Evolutionary conservation across 1,140 invertebrate genomes (phyloP).

Genomic region (Pseudomyrmex gracilis): DNA sequence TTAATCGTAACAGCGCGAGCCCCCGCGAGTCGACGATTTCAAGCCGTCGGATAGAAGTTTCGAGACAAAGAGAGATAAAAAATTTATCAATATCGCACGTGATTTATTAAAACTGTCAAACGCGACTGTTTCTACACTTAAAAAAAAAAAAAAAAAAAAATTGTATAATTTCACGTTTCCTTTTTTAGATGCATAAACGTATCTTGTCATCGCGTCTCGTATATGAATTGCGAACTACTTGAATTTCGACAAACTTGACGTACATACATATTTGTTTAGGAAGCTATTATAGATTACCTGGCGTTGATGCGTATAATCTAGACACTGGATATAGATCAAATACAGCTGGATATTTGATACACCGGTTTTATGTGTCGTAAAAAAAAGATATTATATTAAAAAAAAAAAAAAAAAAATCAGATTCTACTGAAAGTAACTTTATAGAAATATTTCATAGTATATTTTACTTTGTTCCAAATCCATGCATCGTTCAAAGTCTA

Average conservation of each 20-base stretch:
- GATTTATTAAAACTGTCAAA: neutral
- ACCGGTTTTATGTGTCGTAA: neutral
- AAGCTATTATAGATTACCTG: slow-evolving; percentile 10
- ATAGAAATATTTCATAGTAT: neutral
- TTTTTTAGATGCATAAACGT: neutral
- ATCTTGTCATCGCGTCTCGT: neutral
- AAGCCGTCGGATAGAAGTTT: neutral
- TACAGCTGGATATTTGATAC: slow-evolving; percentile 79
- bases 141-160: too few relatives aligned
- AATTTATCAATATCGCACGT: slow-evolving; percentile 2
- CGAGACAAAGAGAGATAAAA: neutral
- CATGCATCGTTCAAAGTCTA: too few relatives aligned
- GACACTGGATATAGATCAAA: slow-evolving; percentile 81
- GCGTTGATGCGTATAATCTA: slow-evolving; percentile 79
- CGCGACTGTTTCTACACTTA: neutral
- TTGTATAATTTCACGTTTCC: neutral
- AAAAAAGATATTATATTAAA: neutral
- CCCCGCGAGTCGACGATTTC: too few relatives aligned
- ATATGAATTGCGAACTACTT: neutral
- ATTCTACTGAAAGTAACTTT: neutral
- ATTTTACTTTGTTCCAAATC: neutral
- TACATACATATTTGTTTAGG: slow-evolving; percentile 58
- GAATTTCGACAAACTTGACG: neutral
- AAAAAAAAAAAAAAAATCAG: too few relatives aligned
- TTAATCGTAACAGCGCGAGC: neutral